These are phyloP conservation scores for Paguma larvata DNA, from an alignment of 2,797 vertebrate genomes.

Conservation along the genomic window DNA sequence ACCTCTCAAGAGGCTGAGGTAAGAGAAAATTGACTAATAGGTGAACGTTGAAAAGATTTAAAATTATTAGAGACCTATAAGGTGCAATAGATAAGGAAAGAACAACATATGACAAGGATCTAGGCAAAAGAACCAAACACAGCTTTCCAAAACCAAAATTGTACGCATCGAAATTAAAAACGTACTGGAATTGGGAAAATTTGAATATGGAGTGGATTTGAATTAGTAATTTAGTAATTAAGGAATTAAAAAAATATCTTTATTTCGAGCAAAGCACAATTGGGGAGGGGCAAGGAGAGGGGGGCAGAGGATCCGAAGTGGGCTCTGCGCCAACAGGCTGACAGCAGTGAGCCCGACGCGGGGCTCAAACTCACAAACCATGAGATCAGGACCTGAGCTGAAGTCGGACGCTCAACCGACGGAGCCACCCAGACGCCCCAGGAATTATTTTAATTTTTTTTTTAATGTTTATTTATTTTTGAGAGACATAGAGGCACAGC, in stretches of 20 bases:
- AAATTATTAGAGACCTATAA: not conserved
- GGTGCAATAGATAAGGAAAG: not conserved
- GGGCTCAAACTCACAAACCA: too few relatives aligned
- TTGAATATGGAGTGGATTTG: not conserved
- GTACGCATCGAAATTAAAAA: not conserved
- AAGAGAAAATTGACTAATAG: not conserved
- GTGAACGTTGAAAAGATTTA: not conserved
- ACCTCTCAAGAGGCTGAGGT: not conserved
- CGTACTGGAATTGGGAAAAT: not conserved
- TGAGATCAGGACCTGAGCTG: too few relatives aligned
- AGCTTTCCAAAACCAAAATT: not conserved
- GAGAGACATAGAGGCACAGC: too few relatives aligned
- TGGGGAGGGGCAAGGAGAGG: too few relatives aligned
- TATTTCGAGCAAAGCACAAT: too few relatives aligned
- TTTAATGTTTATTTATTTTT: too few relatives aligned
- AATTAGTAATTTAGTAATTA: not conserved
- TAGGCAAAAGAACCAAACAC: not conserved
- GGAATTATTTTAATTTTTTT: not conserved
- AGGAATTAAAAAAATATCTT: not conserved
- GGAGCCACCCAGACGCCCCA: too few relatives aligned
- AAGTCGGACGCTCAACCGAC: too few relatives aligned
- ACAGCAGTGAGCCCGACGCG: too few relatives aligned
- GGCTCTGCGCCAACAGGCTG: too few relatives aligned
- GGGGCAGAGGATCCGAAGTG: too few relatives aligned
- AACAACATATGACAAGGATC: not conserved